phyloP scores from a whole-genome alignment of 2,888 invertebrate genomes.

The Cybosia mesomella region DNA sequence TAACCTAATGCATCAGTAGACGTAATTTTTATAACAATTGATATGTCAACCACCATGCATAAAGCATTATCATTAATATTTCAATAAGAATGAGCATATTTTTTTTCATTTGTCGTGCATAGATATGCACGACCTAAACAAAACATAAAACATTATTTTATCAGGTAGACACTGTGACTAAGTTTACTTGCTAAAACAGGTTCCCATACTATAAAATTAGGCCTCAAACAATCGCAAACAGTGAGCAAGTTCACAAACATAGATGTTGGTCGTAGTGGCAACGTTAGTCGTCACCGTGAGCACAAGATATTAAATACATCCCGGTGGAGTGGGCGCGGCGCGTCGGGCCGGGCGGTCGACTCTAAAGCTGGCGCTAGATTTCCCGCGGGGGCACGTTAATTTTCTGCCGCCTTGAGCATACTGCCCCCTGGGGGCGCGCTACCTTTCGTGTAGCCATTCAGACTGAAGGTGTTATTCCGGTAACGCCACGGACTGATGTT shows the following conservation, averaged over 20 bases:
- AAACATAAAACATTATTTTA: no score
- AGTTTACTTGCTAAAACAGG: neutral
- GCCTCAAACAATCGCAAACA: neutral
- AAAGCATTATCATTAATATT: no score
- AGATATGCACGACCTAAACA: no score
- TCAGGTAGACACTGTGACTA: neutral
- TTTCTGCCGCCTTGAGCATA: constrained; percentile 93
- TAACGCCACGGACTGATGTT: constrained; percentile 80
- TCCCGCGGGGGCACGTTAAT: constrained; percentile 90
- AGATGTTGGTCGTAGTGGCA: constrained; percentile 22
- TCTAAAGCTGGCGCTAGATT: constrained; percentile 88
- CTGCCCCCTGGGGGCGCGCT: constrained; percentile 88
- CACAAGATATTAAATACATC: constrained; percentile 82
- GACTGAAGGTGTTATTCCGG: constrained; percentile 86
- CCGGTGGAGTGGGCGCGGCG: constrained; percentile 76
- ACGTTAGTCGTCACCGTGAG: constrained; percentile 54
- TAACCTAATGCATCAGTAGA: no score
- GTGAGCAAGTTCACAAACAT: neutral
- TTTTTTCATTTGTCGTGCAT: no score
- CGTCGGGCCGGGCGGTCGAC: constrained; percentile 66
- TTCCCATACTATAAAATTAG: neutral
- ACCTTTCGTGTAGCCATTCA: constrained; percentile 86
- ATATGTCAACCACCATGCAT: no score
- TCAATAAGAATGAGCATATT: no score
- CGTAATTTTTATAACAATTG: no score